phyloP scores from a whole-genome alignment of 2,888 invertebrate species.

The Lithophane semibrunnea region DNA sequence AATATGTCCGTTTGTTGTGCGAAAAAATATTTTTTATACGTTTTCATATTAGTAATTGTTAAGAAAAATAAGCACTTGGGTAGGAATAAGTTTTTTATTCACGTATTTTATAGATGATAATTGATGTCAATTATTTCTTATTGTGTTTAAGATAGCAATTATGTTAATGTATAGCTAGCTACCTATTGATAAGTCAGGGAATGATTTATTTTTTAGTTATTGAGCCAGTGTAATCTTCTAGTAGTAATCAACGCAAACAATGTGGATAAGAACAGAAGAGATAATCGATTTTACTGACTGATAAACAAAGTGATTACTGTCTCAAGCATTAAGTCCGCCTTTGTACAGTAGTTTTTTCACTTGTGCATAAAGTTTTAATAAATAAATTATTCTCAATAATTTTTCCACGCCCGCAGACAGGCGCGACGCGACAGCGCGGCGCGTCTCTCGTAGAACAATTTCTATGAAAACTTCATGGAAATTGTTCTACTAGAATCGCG shows the following conservation, averaged over 20 bases:
- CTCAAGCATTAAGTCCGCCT: too few species aligned
- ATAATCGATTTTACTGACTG: conserved; percentile 18
- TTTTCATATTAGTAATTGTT: conserved; percentile 44
- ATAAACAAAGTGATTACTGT: conserved; percentile 13
- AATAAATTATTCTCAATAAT: background rate
- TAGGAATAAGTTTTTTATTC: conserved; percentile 44
- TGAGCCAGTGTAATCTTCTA: background rate
- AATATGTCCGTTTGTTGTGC: conserved; percentile 54
- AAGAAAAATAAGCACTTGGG: conserved; percentile 36
- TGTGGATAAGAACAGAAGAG: background rate
- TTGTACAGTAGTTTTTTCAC: too few species aligned
- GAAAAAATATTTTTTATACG: conserved; percentile 55
- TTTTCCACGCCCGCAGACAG: background rate
- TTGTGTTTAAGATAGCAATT: conserved; percentile 36
- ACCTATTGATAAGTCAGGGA: conserved; percentile 33
- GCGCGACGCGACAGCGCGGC: too few species aligned
- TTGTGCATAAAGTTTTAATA: too few species aligned
- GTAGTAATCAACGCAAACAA: conserved; percentile 21
- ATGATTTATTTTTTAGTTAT: conserved; percentile 38
- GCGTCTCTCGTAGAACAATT: too few species aligned
- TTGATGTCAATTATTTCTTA: conserved; percentile 60
- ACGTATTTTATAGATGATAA: conserved; percentile 52
- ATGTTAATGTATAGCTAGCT: conserved; percentile 17
- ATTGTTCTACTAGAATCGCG: too few species aligned
- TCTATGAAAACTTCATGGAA: too few species aligned